These are phyloP conservation scores for Hemicrepidius hirtus DNA, from an alignment of 2,888 invertebrate species.

Conservation along the genomic window DNA sequence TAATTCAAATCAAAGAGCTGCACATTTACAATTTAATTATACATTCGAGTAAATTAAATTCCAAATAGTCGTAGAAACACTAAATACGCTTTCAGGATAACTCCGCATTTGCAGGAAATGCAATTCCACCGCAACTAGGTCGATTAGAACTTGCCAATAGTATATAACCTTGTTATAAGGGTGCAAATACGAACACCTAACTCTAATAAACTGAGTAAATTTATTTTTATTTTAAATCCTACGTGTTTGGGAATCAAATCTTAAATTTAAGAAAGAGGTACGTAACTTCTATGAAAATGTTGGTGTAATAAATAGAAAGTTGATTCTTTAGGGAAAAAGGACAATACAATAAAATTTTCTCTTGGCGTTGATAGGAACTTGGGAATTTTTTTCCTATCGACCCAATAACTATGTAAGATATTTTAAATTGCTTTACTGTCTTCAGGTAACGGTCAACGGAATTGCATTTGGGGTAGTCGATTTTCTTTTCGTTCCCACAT, in stretches of 20 bases:
- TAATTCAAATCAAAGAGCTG: not conserved
- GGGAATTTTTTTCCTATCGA: no score
- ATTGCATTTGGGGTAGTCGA: no score
- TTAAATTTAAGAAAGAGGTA: no score
- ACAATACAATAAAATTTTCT: no score
- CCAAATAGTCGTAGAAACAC: not conserved
- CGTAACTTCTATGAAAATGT: no score
- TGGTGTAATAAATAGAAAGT: no score
- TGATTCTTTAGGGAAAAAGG: no score
- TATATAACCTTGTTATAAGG: constrained; percentile 6
- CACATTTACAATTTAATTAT: not conserved
- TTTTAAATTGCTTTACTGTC: not conserved
- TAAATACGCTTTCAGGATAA: not conserved
- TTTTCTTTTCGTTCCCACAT: not conserved
- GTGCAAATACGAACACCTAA: not conserved
- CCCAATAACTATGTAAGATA: not conserved
- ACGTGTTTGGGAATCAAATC: not conserved
- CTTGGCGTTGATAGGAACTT: no score
- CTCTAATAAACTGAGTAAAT: not conserved
- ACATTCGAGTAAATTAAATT: not conserved
- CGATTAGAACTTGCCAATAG: constrained; percentile 2
- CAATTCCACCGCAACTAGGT: constrained; percentile 8
- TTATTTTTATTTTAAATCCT: not conserved
- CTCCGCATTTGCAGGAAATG: not conserved
- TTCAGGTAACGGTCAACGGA: not conserved